A percentile compares a stretch with the other conserved stretches of the same genome.
Conservation (phyloP, 2,888 invertebrate genomes). For the Nomada fabriciana region DNA sequence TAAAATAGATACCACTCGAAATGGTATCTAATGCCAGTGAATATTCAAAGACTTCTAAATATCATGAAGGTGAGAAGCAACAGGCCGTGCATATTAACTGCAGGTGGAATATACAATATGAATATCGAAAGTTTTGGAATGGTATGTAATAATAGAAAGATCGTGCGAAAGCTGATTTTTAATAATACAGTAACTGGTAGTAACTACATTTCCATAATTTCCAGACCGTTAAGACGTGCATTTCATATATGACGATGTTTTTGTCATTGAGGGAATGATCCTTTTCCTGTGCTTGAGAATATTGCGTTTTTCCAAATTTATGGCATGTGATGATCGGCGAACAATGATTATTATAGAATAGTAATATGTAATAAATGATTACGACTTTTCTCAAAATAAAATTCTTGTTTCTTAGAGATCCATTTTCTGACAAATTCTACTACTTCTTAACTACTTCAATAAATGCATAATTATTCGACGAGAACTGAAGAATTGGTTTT, state of each 20-base stretch:
- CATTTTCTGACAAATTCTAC: no score
- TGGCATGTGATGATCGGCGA: background rate
- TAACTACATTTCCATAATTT: constrained; percentile 13
- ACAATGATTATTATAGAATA: background rate
- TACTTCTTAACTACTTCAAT: no score
- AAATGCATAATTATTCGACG: no score
- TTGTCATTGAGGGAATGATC: constrained; percentile 40
- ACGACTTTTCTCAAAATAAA: no score
- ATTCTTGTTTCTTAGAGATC: no score
- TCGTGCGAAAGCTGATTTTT: background rate
- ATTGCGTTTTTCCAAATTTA: background rate
- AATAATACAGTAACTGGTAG: no score
- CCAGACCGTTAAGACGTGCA: constrained; percentile 50
- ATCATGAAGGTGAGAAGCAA: constrained; percentile 25
- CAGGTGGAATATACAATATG: constrained; percentile 41
- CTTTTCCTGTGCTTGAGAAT: background rate
- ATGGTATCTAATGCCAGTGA: constrained; percentile 42
- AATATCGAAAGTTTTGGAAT: constrained; percentile 40
- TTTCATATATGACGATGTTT: constrained; percentile 57
- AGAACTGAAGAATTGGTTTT: no score
- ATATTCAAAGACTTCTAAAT: constrained; percentile 35
- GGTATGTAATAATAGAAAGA: constrained; percentile 10
- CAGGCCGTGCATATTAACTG: constrained; percentile 25
- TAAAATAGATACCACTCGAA: background rate
- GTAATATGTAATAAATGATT: no score